A percentile compares a stretch with the other conserved stretches of the same genome.
Evolutionary conservation across 2,113 vertebrate genomes (phyloP).

Genomic region (Athene noctua): DNA sequence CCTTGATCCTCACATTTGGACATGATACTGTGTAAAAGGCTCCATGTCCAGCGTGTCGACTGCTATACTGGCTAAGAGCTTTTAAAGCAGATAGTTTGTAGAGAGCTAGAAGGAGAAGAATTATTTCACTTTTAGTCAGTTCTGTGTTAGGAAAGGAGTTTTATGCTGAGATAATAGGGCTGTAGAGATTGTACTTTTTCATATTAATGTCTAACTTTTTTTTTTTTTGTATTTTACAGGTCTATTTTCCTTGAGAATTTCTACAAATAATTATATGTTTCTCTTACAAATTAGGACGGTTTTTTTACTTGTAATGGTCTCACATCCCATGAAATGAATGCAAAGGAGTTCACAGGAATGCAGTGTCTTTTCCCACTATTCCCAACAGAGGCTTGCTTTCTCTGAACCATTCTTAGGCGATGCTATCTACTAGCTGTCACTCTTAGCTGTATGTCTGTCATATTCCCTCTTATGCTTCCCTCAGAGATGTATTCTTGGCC

Average conservation of each 20-base stretch:
- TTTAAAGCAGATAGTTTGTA: not conserved
- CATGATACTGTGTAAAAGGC: not conserved
- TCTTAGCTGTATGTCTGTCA: not conserved
- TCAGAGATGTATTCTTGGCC: not conserved
- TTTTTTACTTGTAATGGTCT: not conserved
- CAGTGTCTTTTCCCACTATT: not conserved
- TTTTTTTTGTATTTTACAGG: not conserved
- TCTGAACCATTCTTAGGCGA: not conserved
- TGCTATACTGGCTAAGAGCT: not conserved
- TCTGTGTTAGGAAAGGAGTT: not conserved
- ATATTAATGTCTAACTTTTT: not conserved
- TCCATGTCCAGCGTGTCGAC: accelerated
- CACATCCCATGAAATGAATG: not conserved
- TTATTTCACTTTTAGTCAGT: not conserved
- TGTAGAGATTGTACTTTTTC: not conserved
- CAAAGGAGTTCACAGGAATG: not conserved
- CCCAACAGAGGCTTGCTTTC: not conserved
- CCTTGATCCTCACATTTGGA: not conserved
- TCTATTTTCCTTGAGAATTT: not conserved
- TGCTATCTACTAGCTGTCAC: conserved; percentile 2
- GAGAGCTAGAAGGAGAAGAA: not conserved
- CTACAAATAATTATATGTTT: not conserved
- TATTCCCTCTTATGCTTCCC: not conserved
- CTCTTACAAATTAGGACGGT: not conserved
- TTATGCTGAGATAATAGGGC: not conserved